A percentile compares a stretch with the other conserved stretches of the same genome.
Conservation (phyloP, 2,113 vertebrate species). For the Amblyornis subalaris region DNA sequence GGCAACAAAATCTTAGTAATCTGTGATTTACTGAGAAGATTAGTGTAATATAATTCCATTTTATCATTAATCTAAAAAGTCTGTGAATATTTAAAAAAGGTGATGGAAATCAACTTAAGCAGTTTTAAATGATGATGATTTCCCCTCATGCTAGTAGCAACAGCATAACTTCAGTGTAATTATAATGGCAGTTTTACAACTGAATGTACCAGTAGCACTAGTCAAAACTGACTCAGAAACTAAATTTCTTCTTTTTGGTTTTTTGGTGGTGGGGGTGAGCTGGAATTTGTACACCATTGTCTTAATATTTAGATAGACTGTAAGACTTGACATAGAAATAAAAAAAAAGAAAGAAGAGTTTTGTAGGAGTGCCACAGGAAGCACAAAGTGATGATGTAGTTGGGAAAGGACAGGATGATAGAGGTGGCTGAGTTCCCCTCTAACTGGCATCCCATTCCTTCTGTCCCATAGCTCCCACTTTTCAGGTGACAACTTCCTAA, state of each 20-base stretch:
- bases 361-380: not conserved
- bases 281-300: not conserved
- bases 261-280: not conserved
- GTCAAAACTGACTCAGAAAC: not conserved
- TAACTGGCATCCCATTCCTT: not conserved
- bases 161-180: not conserved
- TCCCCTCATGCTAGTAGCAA: not conserved
- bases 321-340: not conserved
- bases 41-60: not conserved
- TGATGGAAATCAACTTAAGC: not conserved
- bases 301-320: not conserved
- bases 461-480: not conserved
- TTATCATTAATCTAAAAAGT: not conserved
- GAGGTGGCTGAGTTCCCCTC: not conserved
- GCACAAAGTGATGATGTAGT: not conserved
- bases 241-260: not conserved
- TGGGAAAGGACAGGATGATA: not conserved
- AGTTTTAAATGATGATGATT: not conserved
- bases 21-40: not conserved
- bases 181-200: not conserved
- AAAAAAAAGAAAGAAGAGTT: not conserved
- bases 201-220: not conserved
- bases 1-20: not conserved
- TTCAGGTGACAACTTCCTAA: not conserved
- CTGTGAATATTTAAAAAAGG: not conserved